These are phyloP conservation scores for Anabacerthia variegaticeps DNA, from an alignment of 2,797 vertebrate species.

Conservation along the genomic window DNA sequence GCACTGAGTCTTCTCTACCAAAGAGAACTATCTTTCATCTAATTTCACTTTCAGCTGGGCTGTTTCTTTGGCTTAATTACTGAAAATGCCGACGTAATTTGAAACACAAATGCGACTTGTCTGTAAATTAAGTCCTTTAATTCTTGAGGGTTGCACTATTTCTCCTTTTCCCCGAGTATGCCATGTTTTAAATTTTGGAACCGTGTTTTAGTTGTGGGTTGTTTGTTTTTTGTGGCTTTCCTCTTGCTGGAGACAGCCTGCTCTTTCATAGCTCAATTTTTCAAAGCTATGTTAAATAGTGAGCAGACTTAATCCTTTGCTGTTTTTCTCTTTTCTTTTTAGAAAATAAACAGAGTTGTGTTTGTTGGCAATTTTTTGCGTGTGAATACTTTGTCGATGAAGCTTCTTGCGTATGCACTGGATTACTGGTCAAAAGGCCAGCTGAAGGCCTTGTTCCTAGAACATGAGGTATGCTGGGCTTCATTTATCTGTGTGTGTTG, in stretches of 20 bases:
- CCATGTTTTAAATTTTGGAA: background rate
- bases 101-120: background rate
- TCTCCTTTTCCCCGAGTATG: background rate
- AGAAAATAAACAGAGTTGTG: conserved; percentile 86
- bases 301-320: conserved; percentile 11
- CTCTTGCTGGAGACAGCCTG: background rate
- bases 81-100: background rate
- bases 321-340: conserved; percentile 1
- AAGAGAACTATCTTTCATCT: background rate
- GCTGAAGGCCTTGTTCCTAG: conserved; percentile 84
- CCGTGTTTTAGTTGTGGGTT: background rate
- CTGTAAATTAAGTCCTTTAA: background rate
- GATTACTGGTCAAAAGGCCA: conserved; percentile 87
- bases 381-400: conserved; percentile 86
- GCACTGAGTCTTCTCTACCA: conserved; percentile 69
- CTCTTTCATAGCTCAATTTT: background rate
- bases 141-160: background rate
- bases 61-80: background rate
- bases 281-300: background rate
- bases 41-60: background rate
- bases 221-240: background rate
- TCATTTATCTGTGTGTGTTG: background rate
- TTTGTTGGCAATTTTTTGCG: conserved; percentile 87
- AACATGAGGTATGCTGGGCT: conserved; percentile 80
- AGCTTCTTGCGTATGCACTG: conserved; percentile 85